Base-by-base conservation (phyloP, 2,888 invertebrate species). In the Spilosoma lubricipeda region DNA sequence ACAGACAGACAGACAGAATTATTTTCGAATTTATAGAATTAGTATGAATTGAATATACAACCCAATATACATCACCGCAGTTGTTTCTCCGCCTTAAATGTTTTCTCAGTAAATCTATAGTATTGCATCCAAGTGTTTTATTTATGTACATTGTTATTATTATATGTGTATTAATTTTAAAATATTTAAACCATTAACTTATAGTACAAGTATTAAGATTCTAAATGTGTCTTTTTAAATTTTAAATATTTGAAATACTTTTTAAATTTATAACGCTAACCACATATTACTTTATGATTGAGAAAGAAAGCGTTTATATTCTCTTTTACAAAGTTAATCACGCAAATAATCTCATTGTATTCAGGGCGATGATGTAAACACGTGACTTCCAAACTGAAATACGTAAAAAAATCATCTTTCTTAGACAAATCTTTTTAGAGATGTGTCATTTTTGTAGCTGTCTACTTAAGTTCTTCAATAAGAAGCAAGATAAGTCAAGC, bases 401-500 rank as follows among this genome's bases (percentile, higher is more conserved):
- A 63, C 5, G 13, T n/a, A 59, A 13, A 30, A 4, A 36, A 5
- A 33, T 13, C 33, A 52, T 23, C 9, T 68, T 52, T 9, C 27
- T 13, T 36, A 23, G 15, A 59, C 30, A 30, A 30, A 4, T 59
- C 27, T 18, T 42, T 67, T 45, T 8, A 45, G 9, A 27, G 3
- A 23, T 39, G 13, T 70, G 36, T n/a, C 18, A 36, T n/a, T 42
- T 42, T 63, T 45, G 11, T 45, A 70, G 45, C 63, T 63, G 20
- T 27, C 30, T 70, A 30, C 42, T 70, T 63, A 63, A 52, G 63
- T 63, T 30, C 18, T 30, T 30, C 30, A 63, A 15, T 18, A 30
- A 45, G 20, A 73, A 66, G 66, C 69, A 77, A 59, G 73, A 71
- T 66, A 45, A 65, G 39, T 65, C 48, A 45, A 67, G 72, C 72